phyloP scores from a whole-genome alignment of 2,797 vertebrate genomes.

The Morus bassanus region DNA sequence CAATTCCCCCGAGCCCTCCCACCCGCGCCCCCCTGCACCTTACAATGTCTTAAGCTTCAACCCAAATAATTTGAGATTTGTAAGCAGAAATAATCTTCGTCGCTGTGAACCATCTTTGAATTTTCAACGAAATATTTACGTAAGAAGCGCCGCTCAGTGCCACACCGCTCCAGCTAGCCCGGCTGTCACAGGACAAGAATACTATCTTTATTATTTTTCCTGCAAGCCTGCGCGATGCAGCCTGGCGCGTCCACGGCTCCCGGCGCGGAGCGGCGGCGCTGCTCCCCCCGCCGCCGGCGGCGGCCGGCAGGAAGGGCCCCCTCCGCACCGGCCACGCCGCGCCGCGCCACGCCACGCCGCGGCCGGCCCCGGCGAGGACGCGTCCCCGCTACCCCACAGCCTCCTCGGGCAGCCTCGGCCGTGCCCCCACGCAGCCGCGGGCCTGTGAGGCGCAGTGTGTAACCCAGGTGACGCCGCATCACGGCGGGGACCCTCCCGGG shows the following conservation, averaged over 20 bases:
- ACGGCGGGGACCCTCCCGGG: conserved; percentile 4
- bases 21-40: not conserved
- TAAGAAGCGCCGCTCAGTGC: not conserved
- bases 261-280: not conserved
- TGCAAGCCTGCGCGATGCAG: not conserved
- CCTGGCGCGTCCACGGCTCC: not conserved
- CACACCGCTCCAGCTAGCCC: not conserved
- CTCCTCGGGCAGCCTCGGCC: not conserved
- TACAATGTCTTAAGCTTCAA: not conserved
- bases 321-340: not conserved
- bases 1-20: not conserved
- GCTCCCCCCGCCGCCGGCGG: not conserved
- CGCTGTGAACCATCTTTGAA: not conserved
- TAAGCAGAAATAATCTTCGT: not conserved
- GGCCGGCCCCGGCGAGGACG: not conserved
- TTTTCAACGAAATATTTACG: not conserved
- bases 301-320: not conserved
- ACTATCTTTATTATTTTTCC: not conserved
- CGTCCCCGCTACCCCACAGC: not conserved
- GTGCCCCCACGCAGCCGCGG: not conserved
- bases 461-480: conserved; percentile 42
- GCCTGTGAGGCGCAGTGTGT: not conserved
- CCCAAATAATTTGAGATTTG: not conserved
- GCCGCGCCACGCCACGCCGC: not conserved
- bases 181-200: not conserved